phyloP scores from a whole-genome alignment of 2,888 invertebrate species.

The Drosophila cognata region DNA sequence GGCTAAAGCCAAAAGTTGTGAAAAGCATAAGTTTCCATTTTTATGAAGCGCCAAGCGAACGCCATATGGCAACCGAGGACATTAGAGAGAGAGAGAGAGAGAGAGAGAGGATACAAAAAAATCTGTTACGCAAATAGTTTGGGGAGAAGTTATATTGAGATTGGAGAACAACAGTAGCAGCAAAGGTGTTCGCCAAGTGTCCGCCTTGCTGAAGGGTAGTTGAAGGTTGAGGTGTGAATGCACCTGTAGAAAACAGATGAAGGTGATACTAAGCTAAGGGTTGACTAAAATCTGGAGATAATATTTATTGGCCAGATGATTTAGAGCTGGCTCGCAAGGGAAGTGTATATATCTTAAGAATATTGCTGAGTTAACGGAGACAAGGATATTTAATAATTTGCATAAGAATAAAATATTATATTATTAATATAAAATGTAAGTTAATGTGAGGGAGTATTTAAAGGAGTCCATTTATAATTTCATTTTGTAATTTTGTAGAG shows the following conservation, averaged over 20 bases:
- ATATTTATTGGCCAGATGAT: neutral
- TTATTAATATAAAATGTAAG: neutral
- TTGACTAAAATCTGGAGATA: constrained; percentile 1
- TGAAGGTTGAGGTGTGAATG: constrained; percentile 43
- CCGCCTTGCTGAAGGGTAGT: constrained; percentile 41
- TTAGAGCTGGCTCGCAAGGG: neutral
- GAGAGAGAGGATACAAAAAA: neutral
- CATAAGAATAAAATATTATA: neutral
- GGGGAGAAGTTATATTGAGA: constrained; percentile 15
- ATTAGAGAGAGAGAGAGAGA: constrained; percentile 30
- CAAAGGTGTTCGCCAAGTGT: constrained; percentile 41
- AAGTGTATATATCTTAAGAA: neutral
- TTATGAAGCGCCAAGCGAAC: constrained; percentile 71
- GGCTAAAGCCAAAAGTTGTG: constrained; percentile 69
- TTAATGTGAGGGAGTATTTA: neutral
- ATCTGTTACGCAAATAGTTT: constrained; percentile 41
- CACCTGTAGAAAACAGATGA: constrained; percentile 5
- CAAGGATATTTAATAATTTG: neutral
- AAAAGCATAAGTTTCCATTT: constrained; percentile 80
- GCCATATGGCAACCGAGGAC: constrained; percentile 63
- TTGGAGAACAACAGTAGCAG: neutral
- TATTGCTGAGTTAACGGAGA: neutral
- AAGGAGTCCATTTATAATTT: neutral
- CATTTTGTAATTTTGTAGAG: neutral
- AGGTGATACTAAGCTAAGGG: constrained; percentile 17